These are phyloP conservation scores for Aythya baeri DNA, from an alignment of 2,113 vertebrate genomes.

Conservation along the genomic window DNA sequence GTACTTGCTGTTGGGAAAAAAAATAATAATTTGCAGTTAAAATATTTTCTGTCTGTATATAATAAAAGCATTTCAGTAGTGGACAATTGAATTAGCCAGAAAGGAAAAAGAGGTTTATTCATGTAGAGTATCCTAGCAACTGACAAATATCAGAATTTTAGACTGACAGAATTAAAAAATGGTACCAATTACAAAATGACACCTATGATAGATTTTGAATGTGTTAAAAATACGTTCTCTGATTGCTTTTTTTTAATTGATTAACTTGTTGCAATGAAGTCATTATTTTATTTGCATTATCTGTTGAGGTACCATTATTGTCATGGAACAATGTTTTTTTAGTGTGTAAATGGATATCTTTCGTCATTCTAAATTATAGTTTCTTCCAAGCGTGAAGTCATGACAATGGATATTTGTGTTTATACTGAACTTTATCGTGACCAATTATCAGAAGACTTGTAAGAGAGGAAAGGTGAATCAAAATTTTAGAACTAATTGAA, in stretches of 20 bases:
- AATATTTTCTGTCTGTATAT: neutral
- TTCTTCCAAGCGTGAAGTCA: neutral
- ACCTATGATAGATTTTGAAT: neutral
- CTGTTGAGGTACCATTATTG: neutral
- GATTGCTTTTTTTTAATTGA: neutral
- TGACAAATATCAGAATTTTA: neutral
- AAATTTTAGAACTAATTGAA: neutral
- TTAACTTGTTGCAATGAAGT: neutral
- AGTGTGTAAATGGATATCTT: neutral
- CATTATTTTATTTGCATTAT: neutral
- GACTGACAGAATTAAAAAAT: neutral
- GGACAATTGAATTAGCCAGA: neutral
- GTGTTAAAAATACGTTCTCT: neutral
- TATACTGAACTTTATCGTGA: neutral
- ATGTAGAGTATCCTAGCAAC: neutral
- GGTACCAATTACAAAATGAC: neutral
- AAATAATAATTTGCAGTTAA: neutral
- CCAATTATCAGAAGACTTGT: neutral
- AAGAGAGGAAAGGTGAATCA: neutral
- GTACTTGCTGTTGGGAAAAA: neutral
- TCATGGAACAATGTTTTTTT: neutral
- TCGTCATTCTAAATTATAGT: neutral
- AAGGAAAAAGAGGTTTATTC: neutral
- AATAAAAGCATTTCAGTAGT: neutral
- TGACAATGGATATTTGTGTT: neutral